Conservation (phyloP, 35 echinoderm and acorn worm genomes). For the Apostichopus parvimensis region DNA sequence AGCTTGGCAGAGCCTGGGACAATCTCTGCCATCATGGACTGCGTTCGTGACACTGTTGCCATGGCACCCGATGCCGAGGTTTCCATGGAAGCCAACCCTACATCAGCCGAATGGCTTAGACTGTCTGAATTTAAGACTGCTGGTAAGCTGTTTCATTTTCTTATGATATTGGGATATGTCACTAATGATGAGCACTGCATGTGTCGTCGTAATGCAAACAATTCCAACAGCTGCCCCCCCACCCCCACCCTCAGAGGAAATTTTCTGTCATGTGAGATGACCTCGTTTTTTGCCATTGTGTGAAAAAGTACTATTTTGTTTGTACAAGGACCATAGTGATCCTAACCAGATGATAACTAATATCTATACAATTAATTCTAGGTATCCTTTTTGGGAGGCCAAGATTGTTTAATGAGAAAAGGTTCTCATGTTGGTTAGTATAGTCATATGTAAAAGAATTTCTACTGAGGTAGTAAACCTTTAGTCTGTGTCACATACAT, state of each 20-base stretch:
- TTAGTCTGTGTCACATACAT: too few species aligned
- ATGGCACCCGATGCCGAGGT: conserved; percentile 64
- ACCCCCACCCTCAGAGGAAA: neutral
- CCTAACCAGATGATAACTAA: too few species aligned
- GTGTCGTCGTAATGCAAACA: neutral
- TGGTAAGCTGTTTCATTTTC: conserved; percentile 47
- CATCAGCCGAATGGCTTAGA: conserved; percentile 56
- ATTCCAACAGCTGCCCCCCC: too few species aligned
- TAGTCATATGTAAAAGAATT: too few species aligned
- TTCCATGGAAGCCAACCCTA: conserved; percentile 92
- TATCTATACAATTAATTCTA: too few species aligned
- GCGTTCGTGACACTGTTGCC: conserved; percentile 28
- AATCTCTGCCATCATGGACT: conserved; percentile 65
- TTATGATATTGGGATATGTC: neutral
- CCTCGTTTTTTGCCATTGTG: too few species aligned
- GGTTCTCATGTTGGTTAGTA: too few species aligned
- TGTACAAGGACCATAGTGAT: too few species aligned
- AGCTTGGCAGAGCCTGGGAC: conserved; percentile 75
- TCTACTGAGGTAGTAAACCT: too few species aligned
- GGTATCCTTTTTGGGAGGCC: too few species aligned
- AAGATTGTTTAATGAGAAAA: too few species aligned
- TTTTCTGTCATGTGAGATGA: neutral
- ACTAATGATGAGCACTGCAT: neutral
- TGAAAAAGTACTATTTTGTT: too few species aligned
- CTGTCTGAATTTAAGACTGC: conserved; percentile 76